Percentiles rank a stretch among this genome's conserved stretches.
Conservation (phyloP, 2,797 vertebrate species). For the Micromesistius poutassou region DNA sequence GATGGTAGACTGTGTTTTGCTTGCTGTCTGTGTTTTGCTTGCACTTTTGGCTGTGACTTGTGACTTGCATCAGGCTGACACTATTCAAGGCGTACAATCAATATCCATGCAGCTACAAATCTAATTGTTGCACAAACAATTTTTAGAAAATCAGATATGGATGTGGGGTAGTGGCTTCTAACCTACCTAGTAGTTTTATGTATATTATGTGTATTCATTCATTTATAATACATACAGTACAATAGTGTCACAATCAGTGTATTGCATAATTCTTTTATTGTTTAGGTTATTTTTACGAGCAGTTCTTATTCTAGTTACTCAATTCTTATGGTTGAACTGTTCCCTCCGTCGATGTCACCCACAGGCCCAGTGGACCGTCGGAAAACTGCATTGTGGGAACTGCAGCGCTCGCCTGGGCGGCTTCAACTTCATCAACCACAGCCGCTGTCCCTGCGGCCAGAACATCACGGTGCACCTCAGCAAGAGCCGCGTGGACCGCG, state of each 20-base stretch:
- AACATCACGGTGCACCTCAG: constrained; percentile 75
- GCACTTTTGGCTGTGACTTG: no score
- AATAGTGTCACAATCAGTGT: no score
- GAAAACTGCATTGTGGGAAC: constrained; percentile 82
- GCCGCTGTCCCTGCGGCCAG: constrained; percentile 78
- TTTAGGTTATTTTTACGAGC: background rate
- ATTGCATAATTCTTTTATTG: background rate
- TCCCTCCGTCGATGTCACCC: constrained; percentile 27
- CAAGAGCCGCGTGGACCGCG: constrained; percentile 76
- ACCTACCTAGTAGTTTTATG: background rate
- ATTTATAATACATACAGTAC: background rate
- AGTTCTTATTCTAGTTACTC: background rate
- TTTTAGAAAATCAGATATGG: no score
- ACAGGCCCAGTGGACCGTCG: constrained; percentile 83
- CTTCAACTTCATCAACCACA: constrained; percentile 81
- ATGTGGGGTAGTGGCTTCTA: background rate
- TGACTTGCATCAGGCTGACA: no score
- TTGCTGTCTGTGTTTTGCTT: no score
- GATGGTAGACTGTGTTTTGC: background rate
- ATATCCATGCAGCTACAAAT: background rate
- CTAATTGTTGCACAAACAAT: background rate
- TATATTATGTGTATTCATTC: background rate
- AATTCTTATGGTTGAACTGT: background rate
- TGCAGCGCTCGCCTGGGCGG: constrained; percentile 82
- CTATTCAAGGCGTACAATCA: no score